Percentiles rank a stretch among this genome's conserved stretches.
Conservation (phyloP, 2,113 vertebrate species). For the Pterocles gutturalis region DNA sequence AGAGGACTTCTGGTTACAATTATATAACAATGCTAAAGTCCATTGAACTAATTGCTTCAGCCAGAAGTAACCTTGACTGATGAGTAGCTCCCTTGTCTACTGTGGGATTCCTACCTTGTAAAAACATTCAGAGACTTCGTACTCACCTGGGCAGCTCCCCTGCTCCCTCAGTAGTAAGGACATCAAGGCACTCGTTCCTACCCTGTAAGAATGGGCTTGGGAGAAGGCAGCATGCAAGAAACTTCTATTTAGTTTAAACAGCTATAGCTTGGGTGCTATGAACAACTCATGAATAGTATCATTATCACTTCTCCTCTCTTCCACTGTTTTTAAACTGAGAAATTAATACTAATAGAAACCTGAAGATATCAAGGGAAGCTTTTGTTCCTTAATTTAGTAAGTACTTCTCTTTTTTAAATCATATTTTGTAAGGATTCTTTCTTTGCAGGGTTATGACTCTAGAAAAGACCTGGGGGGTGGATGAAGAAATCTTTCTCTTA, state of each 20-base stretch:
- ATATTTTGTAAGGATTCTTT: background rate
- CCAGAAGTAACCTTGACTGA: slow-evolving; percentile 22
- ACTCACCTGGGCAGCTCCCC: background rate
- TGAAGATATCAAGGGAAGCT: background rate
- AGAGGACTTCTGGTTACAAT: slow-evolving; percentile 28
- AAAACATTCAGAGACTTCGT: background rate
- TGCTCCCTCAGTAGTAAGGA: background rate
- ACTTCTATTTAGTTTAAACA: background rate
- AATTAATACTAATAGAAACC: background rate
- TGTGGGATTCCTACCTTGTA: slow-evolving; percentile 7
- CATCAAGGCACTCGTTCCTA: background rate
- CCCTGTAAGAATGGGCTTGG: background rate
- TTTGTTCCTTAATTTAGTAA: background rate
- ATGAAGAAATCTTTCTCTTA: background rate
- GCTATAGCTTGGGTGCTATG: background rate
- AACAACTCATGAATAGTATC: background rate
- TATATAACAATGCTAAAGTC: slow-evolving; percentile 41
- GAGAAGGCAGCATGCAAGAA: background rate
- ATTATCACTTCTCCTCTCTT: background rate
- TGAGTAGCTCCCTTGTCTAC: background rate
- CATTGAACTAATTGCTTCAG: slow-evolving; percentile 12
- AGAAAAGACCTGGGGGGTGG: background rate
- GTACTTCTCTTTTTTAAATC: background rate
- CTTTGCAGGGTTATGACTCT: background rate
- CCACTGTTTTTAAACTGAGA: background rate